Evolutionary conservation across 2,888 invertebrate genomes (phyloP).

Genomic region (Pheosia gnoma): DNA sequence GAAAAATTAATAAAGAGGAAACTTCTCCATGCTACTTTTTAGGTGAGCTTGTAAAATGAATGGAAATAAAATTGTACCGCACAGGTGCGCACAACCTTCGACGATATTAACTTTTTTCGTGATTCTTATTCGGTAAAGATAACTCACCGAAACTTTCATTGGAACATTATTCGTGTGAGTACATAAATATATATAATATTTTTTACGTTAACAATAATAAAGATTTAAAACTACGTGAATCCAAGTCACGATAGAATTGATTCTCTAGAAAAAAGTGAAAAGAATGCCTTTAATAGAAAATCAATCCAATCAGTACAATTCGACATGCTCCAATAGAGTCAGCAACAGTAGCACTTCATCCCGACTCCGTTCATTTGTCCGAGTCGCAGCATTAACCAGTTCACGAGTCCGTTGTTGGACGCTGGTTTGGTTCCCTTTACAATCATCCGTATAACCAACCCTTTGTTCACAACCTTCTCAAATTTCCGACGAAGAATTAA

Average conservation of each 20-base stretch:
- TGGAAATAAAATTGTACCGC: slow-evolving; percentile 82
- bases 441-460: slow-evolving; percentile 48
- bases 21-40: slow-evolving; percentile 78
- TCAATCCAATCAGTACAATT: slow-evolving; percentile 76
- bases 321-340: slow-evolving; percentile 63
- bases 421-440: slow-evolving; percentile 36
- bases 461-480: slow-evolving; percentile 76
- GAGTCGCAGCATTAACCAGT: slow-evolving; percentile 33
- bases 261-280: slow-evolving; percentile 53
- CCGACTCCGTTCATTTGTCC: slow-evolving; percentile 42
- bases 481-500: slow-evolving; percentile 72
- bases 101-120: slow-evolving; percentile 82
- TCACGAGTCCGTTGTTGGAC: slow-evolving; percentile 12
- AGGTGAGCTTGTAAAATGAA: slow-evolving; percentile 83
- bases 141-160: slow-evolving; percentile 38
- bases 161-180: slow-evolving; percentile 23
- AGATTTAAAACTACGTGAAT: slow-evolving; percentile 58
- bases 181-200: slow-evolving; percentile 25
- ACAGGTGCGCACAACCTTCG: slow-evolving; percentile 82
- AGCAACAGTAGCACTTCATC: slow-evolving; percentile 54
- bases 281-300: slow-evolving; percentile 69
- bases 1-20: slow-evolving; percentile 84
- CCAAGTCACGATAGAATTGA: slow-evolving; percentile 67
- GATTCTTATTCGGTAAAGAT: slow-evolving; percentile 48
- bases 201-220: slow-evolving; percentile 34